Conservation (phyloP, 2,113 vertebrate species). For the Tretioscincus oriximinensis region DNA sequence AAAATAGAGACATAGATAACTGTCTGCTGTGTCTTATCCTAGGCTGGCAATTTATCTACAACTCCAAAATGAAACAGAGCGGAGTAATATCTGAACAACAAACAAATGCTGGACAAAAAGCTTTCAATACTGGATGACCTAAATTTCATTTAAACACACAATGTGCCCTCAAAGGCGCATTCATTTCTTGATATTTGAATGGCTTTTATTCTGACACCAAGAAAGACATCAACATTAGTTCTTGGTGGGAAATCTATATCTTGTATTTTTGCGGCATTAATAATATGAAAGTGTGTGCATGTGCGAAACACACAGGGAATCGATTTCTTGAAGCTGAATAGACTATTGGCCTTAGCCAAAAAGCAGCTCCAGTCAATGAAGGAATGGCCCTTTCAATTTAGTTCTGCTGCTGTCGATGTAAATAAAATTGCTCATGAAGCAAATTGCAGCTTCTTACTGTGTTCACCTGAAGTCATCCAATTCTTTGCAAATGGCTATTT, state of each 20-base stretch:
- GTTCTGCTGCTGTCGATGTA: conserved; percentile 59
- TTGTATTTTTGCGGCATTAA: conserved; percentile 68
- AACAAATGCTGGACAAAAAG: not conserved
- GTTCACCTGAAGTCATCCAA: conserved; percentile 58
- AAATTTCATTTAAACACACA: not conserved
- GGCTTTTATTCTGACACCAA: conserved; percentile 43
- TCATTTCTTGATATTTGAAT: conserved; percentile 53
- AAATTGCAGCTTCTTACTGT: conserved; percentile 65
- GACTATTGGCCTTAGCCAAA: conserved; percentile 53
- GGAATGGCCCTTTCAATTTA: conserved; percentile 64
- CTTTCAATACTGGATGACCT: not conserved
- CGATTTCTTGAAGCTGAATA: conserved; percentile 68
- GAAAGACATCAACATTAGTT: conserved; percentile 49
- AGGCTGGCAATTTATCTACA: not conserved
- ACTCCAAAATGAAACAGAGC: not conserved
- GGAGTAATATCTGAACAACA: not conserved
- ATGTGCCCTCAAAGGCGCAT: no score
- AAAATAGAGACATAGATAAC: not conserved
- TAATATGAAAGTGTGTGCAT: conserved; percentile 51
- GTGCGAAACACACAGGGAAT: conserved; percentile 65
- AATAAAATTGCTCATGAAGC: conserved; percentile 71
- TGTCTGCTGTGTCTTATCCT: not conserved
- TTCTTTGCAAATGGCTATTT: conserved; percentile 60
- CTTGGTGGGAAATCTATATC: conserved; percentile 61
- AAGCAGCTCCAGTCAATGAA: conserved; percentile 54